phyloP scores from a whole-genome alignment of 2,797 vertebrate genomes.

The Botia almorhae region DNA sequence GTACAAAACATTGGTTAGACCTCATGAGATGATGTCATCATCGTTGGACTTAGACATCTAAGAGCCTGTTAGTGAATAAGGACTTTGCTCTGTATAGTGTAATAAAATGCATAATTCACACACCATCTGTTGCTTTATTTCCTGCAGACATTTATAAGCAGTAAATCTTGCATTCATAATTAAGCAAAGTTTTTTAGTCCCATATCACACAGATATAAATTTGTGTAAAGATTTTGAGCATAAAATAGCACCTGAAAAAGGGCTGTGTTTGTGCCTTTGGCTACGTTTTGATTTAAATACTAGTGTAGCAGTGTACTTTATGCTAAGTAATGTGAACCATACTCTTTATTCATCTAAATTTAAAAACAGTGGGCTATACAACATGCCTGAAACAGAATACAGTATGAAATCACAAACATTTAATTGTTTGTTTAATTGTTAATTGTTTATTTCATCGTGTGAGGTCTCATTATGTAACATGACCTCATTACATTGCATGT shows the following conservation, averaged over 20 bases:
- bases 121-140: slow-evolving; percentile 26
- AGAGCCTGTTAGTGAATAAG: neutral
- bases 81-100: slow-evolving; percentile 33
- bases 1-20: neutral
- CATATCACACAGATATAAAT: neutral
- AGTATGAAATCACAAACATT: neutral
- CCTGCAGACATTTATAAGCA: slow-evolving; percentile 7
- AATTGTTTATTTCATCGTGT: too few species aligned
- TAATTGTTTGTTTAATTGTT: too few species aligned
- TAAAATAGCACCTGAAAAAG: neutral
- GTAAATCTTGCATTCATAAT: slow-evolving; percentile 7
- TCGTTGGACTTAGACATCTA: slow-evolving; percentile 10
- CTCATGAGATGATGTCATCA: neutral
- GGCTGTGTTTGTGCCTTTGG: neutral
- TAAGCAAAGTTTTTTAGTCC: neutral
- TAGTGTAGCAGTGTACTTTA: neutral
- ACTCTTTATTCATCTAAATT: neutral
- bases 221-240: slow-evolving; percentile 2
- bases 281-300: neutral
- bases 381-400: neutral
- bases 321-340: neutral
- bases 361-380: neutral
- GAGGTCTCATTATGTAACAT: neutral
- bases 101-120: slow-evolving; percentile 35
- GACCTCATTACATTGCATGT: neutral